phyloP scores from a whole-genome alignment of 2,888 invertebrate genomes.

The Kuschelorhynchus macadamiae region DNA sequence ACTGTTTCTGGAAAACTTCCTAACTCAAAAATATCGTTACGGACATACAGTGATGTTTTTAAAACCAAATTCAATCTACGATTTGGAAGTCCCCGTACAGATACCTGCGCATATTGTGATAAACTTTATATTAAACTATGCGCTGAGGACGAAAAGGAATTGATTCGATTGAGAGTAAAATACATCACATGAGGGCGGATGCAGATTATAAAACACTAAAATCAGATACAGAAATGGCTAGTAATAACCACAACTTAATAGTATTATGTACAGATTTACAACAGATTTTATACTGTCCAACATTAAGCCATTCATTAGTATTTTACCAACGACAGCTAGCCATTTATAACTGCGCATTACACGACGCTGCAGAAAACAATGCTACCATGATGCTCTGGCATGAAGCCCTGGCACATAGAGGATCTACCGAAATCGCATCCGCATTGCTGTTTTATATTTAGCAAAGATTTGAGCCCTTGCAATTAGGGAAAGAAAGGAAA shows the following conservation, averaged over 20 bases:
- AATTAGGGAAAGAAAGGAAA: slow-evolving; percentile 16
- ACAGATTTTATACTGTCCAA: slow-evolving; percentile 17
- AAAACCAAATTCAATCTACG: slow-evolving; percentile 35
- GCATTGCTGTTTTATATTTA: slow-evolving; percentile 22
- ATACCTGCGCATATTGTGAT: slow-evolving; percentile 42
- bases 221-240: slow-evolving; percentile 29
- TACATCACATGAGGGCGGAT: slow-evolving; percentile 32
- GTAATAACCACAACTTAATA: slow-evolving; percentile 18
- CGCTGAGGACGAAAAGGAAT: slow-evolving; percentile 22
- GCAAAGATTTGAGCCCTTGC: slow-evolving; percentile 21
- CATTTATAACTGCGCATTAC: slow-evolving; percentile 28
- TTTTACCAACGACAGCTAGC: slow-evolving; percentile 28
- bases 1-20: slow-evolving; percentile 49
- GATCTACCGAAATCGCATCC: slow-evolving; percentile 33
- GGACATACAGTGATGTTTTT: slow-evolving; percentile 23
- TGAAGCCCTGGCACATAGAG: slow-evolving; percentile 33
- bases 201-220: slow-evolving; percentile 27
- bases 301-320: slow-evolving; percentile 16
- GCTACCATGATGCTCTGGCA: slow-evolving; percentile 33
- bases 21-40: not conserved
- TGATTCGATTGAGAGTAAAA: slow-evolving; percentile 27
- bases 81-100: slow-evolving; percentile 37
- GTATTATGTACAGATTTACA: slow-evolving; percentile 21
- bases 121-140: slow-evolving; percentile 30
- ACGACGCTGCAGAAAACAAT: slow-evolving; percentile 20